Evolutionary conservation across 2,113 vertebrate genomes (phyloP).

Genomic region (Eulemur rufifrons): DNA sequence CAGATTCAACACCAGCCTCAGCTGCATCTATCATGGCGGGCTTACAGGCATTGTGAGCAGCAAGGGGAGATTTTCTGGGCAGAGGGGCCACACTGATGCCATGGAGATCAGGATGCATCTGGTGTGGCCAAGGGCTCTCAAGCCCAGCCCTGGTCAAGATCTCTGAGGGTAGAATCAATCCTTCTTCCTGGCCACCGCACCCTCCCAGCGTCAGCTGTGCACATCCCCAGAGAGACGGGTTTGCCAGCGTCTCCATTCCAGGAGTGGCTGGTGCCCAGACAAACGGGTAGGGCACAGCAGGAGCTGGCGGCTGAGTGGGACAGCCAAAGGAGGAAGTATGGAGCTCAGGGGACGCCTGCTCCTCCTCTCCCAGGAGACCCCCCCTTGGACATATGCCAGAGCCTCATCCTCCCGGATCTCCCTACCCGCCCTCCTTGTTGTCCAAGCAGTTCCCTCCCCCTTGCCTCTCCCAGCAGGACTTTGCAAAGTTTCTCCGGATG

Average conservation of each 20-base stretch:
- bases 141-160: background rate
- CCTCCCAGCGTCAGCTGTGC: conserved; percentile 1
- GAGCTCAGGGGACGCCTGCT: conserved; percentile 24
- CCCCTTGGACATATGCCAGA: conserved; percentile 38
- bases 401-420: background rate
- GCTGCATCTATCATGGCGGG: background rate
- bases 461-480: conserved; percentile 42
- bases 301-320: background rate
- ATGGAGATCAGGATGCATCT: background rate
- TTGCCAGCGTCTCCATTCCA: background rate
- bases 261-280: conserved; percentile 36
- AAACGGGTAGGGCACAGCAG: background rate
- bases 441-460: background rate
- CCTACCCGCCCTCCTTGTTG: background rate
- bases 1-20: background rate
- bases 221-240: background rate
- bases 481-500: conserved; percentile 59
- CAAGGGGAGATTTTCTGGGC: background rate
- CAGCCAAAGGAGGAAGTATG: conserved; percentile 26
- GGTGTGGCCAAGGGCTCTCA: background rate
- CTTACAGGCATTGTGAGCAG: background rate
- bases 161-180: background rate
- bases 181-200: background rate
- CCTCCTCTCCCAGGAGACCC: conserved; percentile 48
- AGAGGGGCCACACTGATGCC: background rate